A percentile compares a stretch with the other conserved stretches of the same genome.
phyloP scores from a whole-genome alignment of 2,113 vertebrate genomes.

The Sinocyclocheilus rhinocerous region DNA sequence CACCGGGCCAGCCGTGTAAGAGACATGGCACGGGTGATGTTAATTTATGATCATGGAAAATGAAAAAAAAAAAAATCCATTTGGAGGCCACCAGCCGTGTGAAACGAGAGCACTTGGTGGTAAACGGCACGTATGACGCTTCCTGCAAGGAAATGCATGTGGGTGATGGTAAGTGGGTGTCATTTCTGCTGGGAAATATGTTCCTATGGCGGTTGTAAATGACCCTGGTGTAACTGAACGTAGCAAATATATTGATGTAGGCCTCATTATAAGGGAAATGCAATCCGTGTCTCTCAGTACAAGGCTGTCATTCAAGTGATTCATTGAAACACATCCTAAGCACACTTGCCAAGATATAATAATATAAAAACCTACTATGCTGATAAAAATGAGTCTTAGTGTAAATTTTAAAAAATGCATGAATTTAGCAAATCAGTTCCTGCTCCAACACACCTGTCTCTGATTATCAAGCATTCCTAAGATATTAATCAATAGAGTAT shows the following conservation, averaged over 20 bases:
- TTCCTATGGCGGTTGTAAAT: constrained; percentile 9
- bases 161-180: constrained; percentile 17
- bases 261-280: background rate
- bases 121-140: constrained; percentile 37
- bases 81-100: constrained; percentile 28
- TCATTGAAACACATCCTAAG: background rate
- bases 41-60: constrained; percentile 52
- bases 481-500: too few relatives aligned
- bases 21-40: constrained; percentile 11
- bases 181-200: constrained; percentile 31
- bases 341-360: background rate
- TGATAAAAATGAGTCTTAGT: background rate
- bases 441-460: too few relatives aligned
- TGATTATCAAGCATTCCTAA: too few relatives aligned
- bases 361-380: background rate
- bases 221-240: background rate
- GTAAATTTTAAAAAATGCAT: too few relatives aligned
- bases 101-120: constrained; percentile 22
- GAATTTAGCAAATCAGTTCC: too few relatives aligned
- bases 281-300: constrained; percentile 21
- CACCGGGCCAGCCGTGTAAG: background rate
- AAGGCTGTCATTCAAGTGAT: background rate
- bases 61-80: constrained; percentile 51
- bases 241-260: background rate
- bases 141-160: constrained; percentile 18